A percentile compares a stretch with the other conserved stretches of the same genome.
Conservation (phyloP, 2,888 invertebrate species). For the Callosobruchus maculatus region DNA sequence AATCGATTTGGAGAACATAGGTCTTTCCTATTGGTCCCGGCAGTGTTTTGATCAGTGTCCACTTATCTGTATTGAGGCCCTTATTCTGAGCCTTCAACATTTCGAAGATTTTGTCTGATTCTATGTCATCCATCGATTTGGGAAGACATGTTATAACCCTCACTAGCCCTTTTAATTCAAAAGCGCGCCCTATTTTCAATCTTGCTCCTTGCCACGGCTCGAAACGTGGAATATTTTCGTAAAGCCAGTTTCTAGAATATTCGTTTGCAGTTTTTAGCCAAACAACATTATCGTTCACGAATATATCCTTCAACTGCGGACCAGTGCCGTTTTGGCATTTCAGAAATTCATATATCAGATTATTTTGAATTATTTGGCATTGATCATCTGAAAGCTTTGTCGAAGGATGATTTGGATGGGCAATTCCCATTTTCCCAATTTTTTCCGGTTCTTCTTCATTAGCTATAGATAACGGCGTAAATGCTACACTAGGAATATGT, state of each 20-base stretch:
- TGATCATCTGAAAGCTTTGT: background rate
- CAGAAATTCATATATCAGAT: background rate
- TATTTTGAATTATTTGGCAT: background rate
- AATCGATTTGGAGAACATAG: background rate
- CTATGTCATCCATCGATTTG: background rate
- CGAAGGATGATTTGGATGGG: background rate
- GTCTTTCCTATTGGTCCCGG: background rate
- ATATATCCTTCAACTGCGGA: background rate
- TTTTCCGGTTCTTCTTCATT: background rate
- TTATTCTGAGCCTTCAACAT: background rate
- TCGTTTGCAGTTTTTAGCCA: conserved; percentile 1
- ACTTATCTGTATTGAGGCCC: background rate
- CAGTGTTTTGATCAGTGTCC: background rate
- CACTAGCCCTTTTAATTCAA: background rate
- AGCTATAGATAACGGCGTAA: no score
- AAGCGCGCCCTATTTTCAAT: background rate
- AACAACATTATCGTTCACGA: background rate
- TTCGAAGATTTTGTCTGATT: background rate
- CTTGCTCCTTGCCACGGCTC: background rate
- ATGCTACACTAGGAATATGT: no score
- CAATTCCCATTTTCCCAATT: background rate
- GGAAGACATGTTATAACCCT: background rate
- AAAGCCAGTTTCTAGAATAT: background rate
- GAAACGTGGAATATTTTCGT: background rate
- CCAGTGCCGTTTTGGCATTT: background rate